phyloP scores from a whole-genome alignment of 2,113 vertebrate genomes.

The Pyrgilauda ruficollis region DNA sequence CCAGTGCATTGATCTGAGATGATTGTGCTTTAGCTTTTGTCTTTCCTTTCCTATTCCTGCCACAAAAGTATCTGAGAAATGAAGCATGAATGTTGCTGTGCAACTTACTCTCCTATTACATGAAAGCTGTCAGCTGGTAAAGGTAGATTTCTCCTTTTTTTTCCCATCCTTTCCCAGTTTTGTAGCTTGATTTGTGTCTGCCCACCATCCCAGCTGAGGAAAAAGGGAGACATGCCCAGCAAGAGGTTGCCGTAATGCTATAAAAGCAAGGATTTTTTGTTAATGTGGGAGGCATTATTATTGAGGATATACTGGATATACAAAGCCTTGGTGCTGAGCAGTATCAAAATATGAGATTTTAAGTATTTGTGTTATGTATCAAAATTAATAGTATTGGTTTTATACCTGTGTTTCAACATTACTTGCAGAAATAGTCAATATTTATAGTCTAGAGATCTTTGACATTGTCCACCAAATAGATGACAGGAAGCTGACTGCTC shows the following conservation, averaged over 20 bases:
- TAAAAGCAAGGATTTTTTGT: neutral
- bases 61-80: slow-evolving; percentile 1
- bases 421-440: neutral
- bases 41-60: slow-evolving; percentile 14
- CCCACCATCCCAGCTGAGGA: neutral
- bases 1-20: slow-evolving; percentile 47
- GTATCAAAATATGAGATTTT: neutral
- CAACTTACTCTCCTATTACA: neutral
- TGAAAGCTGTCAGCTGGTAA: neutral
- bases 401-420: neutral
- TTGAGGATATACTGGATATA: neutral
- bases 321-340: neutral
- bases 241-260: neutral
- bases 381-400: neutral
- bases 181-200: neutral
- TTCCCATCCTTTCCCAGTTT: neutral
- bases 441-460: neutral
- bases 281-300: neutral
- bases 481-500: neutral
- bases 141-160: neutral
- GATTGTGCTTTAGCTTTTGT: slow-evolving; percentile 33
- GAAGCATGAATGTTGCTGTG: slow-evolving; percentile 10
- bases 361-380: neutral
- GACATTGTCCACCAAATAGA: neutral
- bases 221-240: neutral